phyloP scores from a whole-genome alignment of 92 coral and sea anemone species.

The Epizoanthus stellaris region DNA sequence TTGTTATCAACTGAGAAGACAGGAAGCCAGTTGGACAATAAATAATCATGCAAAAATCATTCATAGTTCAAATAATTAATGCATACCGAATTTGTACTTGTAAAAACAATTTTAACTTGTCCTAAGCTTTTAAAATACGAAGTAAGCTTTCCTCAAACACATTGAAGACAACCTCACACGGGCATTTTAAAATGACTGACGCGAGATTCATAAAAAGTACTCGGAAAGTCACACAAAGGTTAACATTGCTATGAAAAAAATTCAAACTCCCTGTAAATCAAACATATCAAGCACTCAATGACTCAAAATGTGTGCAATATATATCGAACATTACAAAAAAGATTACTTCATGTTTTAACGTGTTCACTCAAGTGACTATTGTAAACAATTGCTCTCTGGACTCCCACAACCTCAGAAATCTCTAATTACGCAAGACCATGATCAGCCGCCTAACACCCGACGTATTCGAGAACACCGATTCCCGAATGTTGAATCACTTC shows the following conservation, averaged over 20 bases:
- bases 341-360: background rate
- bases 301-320: no score
- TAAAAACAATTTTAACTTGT: background rate
- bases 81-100: slow-evolving; percentile 28
- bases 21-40: background rate
- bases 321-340: no score
- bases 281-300: no score
- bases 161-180: background rate
- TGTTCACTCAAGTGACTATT: background rate
- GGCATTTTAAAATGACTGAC: no score
- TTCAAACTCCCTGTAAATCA: no score
- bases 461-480: background rate
- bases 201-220: no score
- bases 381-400: background rate
- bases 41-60: background rate
- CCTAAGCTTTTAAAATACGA: background rate
- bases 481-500: background rate
- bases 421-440: background rate
- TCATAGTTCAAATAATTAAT: background rate
- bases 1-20: background rate
- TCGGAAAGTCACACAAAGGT: no score
- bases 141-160: background rate
- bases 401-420: background rate
- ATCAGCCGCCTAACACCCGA: no score
- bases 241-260: no score